Evolutionary conservation across 2,888 invertebrate species (phyloP).

Genomic region (Norana najaformis): DNA sequence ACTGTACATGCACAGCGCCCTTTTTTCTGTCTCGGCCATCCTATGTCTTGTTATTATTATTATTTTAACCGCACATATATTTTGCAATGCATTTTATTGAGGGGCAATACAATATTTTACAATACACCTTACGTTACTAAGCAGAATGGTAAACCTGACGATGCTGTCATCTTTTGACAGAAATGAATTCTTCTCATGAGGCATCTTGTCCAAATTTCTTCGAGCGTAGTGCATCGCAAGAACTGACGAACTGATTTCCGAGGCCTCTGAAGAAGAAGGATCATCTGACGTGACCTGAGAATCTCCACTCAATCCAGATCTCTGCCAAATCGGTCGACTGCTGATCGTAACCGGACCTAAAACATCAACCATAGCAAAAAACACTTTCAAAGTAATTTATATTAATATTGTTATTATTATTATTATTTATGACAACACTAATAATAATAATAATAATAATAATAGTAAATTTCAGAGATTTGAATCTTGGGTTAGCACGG

Average conservation of each 20-base stretch:
- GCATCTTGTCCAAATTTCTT: not conserved
- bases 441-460: no score
- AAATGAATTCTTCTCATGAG: not conserved
- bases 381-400: not conserved
- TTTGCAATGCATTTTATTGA: no score
- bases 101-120: no score
- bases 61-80: no score
- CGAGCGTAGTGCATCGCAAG: not conserved
- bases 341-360: constrained; percentile 52
- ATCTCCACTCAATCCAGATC: not conserved
- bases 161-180: constrained; percentile 21
- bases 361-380: not conserved
- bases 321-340: constrained; percentile 51
- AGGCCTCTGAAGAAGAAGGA: not conserved
- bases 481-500: no score
- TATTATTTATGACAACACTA: no score
- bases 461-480: no score
- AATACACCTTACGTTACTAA: not conserved
- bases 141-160: not conserved
- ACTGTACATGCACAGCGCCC: no score
- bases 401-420: no score
- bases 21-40: no score
- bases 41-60: no score
- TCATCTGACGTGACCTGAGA: not conserved
- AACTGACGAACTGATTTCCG: not conserved